A percentile compares a stretch with the other conserved stretches of the same genome.
These are phyloP conservation scores for Esox masquinongy DNA, from an alignment of 2,797 vertebrate species.

Conservation along the genomic window DNA sequence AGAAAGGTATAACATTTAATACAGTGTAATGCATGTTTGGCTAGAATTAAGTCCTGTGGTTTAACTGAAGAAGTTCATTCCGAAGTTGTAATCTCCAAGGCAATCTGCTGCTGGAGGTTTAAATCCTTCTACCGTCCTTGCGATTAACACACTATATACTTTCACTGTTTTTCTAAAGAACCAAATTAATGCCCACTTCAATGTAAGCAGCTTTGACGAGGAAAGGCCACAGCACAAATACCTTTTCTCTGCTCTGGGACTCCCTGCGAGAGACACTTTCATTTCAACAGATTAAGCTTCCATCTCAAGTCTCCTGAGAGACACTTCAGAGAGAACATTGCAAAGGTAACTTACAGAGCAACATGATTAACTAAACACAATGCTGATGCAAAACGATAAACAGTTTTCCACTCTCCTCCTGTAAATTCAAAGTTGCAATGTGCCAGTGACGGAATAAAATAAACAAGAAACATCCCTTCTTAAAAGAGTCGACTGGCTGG, in stretches of 20 bases:
- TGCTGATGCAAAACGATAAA: slow-evolving; percentile 3
- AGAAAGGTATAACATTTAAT: slow-evolving; percentile 22
- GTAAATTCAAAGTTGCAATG: not conserved
- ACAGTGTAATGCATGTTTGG: slow-evolving; percentile 64
- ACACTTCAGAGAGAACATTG: slow-evolving; percentile 3
- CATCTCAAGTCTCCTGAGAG: slow-evolving; percentile 20
- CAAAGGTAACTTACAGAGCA: slow-evolving; percentile 35
- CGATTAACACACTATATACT: slow-evolving; percentile 79
- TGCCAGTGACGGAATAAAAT: slow-evolving; percentile 3
- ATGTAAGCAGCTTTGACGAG: slow-evolving; percentile 86
- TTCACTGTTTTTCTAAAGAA: slow-evolving; percentile 78
- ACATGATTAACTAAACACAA: slow-evolving; percentile 6
- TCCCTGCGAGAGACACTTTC: slow-evolving; percentile 8
- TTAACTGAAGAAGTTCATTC: slow-evolving; percentile 80
- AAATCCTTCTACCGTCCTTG: slow-evolving; percentile 81
- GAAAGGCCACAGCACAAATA: slow-evolving; percentile 76
- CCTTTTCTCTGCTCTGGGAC: slow-evolving; percentile 65
- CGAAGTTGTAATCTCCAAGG: slow-evolving; percentile 82
- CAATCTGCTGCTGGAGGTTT: slow-evolving; percentile 83
- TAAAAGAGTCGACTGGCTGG: not conserved
- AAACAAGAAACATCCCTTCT: slow-evolving; percentile 4
- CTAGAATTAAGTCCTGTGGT: slow-evolving; percentile 78
- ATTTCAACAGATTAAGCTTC: slow-evolving; percentile 47
- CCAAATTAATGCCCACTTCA: slow-evolving; percentile 84
- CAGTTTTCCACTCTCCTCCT: not conserved